Percentiles rank a stretch among this genome's conserved stretches.
phyloP scores from a whole-genome alignment of 1,140 invertebrate species.

The Drosophila fuyamai region DNA sequence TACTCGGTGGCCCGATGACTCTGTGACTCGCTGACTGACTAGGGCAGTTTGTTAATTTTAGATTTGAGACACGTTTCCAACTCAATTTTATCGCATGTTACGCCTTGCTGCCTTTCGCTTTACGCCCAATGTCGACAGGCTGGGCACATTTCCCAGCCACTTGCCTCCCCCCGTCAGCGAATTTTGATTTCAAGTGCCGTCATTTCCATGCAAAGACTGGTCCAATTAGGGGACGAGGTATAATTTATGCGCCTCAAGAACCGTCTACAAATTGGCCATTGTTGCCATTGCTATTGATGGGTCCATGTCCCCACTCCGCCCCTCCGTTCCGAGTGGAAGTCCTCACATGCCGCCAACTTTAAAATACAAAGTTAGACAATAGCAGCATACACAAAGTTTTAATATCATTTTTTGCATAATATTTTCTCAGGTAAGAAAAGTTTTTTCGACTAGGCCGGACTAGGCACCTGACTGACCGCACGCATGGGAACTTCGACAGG shows the following conservation, averaged over 20 bases:
- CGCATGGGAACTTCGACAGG: conserved; percentile 73
- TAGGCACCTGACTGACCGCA: conserved; percentile 63
- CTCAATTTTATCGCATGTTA: conserved; percentile 84
- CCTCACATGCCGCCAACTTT: conserved; percentile 16
- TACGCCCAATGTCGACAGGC: conserved; percentile 50
- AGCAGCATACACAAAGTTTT: conserved; percentile 65
- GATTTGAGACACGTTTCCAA: conserved; percentile 82
- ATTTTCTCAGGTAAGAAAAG: conserved; percentile 43
- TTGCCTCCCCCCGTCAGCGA: conserved; percentile 33
- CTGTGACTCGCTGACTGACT: conserved; percentile 35
- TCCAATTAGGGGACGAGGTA: conserved; percentile 70
- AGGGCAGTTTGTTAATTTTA: conserved; percentile 76
- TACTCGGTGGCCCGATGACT: conserved; percentile 20
- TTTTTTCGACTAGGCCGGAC: conserved; percentile 34
- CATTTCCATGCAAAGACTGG: conserved; percentile 58
- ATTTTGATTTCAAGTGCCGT: conserved; percentile 72
- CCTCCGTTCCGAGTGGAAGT: not conserved
- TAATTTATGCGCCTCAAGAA: conserved; percentile 78
- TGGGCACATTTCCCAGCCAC: conserved; percentile 17
- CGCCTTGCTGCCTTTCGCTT: conserved; percentile 79
- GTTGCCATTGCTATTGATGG: conserved; percentile 72
- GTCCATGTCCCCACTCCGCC: not conserved
- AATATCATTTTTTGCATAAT: conserved; percentile 78
- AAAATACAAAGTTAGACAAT: conserved; percentile 65
- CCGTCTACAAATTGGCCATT: conserved; percentile 76